Base-by-base conservation (phyloP, 1,140 invertebrate genomes). In the Heliconius hermathena region DNA sequence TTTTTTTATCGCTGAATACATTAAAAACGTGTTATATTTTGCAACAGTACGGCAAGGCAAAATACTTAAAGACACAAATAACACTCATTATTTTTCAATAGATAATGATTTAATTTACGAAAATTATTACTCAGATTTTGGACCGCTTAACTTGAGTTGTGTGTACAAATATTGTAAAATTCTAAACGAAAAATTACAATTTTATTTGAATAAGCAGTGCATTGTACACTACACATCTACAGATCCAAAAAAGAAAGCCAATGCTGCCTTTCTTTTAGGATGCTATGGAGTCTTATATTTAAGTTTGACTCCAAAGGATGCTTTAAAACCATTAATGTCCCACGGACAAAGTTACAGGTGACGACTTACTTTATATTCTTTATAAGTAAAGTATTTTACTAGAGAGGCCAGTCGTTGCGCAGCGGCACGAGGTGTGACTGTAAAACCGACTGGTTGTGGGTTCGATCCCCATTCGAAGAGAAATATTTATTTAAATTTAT, bases 121-220 rank as follows among this genome's bases (percentile, higher is more conserved):
- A 95, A 99, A 98, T 94, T 99, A 99, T 95, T 99, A 99, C 95
- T 96, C 97, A 70, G 99, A 99, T 93, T 99, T 99, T 95, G 99
- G 99, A 1, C 99, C 99, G 0, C 91, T 99, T 60, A 99, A 99
- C 95, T 95, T 99, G 83, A 97, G 98, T 38, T 98, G 99, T 96
- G 95, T 99, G 6, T 99, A 99, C 95, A 96, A 97, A 82, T 99
- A 99, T 92, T 99, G 98, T 94, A 96, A 96, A 86, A 98, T 98
- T 94, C 90, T 99, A 66, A 98, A 98, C 90, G 97, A 93, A 72
- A 94, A 93, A 87, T 81, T 94, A 71, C 93, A 92, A 77, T 78
- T 83, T 66, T 89, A 86, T 82, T 87, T 90, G 60, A 89, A 93
- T 81, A 93, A 92, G 49, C 88, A 93, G 84, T 78, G 79, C 29